phyloP scores from a whole-genome alignment of 92 coral and sea anemone genomes.

The Zoanthus gigantus region DNA sequence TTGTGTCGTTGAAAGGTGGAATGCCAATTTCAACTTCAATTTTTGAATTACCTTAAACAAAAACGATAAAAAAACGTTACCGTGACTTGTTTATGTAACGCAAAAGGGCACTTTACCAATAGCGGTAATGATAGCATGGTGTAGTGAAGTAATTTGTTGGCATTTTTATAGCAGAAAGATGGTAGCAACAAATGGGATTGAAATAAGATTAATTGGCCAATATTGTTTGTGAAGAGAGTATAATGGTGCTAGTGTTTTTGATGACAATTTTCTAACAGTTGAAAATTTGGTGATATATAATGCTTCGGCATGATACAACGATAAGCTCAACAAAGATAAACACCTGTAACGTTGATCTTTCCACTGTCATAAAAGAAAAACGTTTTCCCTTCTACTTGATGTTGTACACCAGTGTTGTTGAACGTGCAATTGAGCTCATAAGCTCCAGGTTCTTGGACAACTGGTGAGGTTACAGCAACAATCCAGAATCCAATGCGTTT shows the following conservation, averaged over 20 bases:
- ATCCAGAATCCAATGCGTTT: neutral
- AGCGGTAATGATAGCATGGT: no score
- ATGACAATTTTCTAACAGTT: no score
- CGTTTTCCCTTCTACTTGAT: slow-evolving; percentile 33
- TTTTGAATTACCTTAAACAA: slow-evolving; percentile 9
- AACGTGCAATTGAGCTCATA: slow-evolving; percentile 41
- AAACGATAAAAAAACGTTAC: neutral
- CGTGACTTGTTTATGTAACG: no score
- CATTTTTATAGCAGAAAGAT: no score
- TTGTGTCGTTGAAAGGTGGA: slow-evolving; percentile 4
- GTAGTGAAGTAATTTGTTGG: no score
- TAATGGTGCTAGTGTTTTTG: no score
- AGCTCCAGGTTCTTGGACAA: slow-evolving; percentile 1
- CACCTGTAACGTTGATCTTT: slow-evolving; percentile 40
- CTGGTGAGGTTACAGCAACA: slow-evolving; percentile 8
- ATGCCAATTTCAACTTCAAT: slow-evolving; percentile 2
- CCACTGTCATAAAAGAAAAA: slow-evolving; percentile 51
- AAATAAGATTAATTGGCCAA: no score
- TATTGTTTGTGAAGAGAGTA: no score
- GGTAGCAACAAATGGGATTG: no score
- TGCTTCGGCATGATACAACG: neutral
- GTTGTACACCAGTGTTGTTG: neutral
- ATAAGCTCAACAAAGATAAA: neutral
- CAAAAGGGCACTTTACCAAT: no score
- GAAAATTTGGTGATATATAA: no score